Conservation (phyloP, 2,113 vertebrate genomes). For the Lamprologus ornatipinnis region DNA sequence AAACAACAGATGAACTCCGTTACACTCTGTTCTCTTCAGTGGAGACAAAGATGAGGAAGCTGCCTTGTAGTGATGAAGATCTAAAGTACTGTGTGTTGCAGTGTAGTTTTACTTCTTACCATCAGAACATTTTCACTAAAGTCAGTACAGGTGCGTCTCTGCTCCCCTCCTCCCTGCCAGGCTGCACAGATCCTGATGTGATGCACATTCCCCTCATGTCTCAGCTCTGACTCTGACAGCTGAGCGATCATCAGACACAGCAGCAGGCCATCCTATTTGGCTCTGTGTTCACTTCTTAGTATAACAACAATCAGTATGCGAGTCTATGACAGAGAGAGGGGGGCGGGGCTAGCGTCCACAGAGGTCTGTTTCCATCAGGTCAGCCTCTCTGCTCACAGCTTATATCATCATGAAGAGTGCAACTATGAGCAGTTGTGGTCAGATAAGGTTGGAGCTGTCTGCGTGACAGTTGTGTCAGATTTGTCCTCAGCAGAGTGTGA, state of each 20-base stretch:
- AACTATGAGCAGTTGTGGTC: background rate
- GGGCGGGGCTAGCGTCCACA: background rate
- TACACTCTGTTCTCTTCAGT: background rate
- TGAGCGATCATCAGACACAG: background rate
- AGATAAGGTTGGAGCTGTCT: background rate
- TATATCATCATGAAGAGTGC: background rate
- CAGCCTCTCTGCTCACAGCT: background rate
- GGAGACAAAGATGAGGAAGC: background rate
- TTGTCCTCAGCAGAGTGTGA: background rate
- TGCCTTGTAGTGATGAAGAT: background rate
- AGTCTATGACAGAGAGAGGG: background rate
- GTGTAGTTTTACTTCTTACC: background rate
- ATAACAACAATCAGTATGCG: background rate
- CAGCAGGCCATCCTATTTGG: background rate
- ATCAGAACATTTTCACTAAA: fast-evolving
- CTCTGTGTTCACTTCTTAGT: background rate
- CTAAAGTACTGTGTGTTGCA: background rate
- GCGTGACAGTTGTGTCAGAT: background rate
- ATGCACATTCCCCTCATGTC: background rate
- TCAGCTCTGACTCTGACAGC: background rate
- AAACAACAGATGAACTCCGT: background rate
- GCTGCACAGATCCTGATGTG: background rate
- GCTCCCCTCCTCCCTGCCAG: background rate
- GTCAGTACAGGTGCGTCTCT: background rate
- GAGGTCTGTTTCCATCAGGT: background rate